Evolutionary conservation across 2,113 vertebrate species (phyloP).

Genomic region (Melospiza georgiana): DNA sequence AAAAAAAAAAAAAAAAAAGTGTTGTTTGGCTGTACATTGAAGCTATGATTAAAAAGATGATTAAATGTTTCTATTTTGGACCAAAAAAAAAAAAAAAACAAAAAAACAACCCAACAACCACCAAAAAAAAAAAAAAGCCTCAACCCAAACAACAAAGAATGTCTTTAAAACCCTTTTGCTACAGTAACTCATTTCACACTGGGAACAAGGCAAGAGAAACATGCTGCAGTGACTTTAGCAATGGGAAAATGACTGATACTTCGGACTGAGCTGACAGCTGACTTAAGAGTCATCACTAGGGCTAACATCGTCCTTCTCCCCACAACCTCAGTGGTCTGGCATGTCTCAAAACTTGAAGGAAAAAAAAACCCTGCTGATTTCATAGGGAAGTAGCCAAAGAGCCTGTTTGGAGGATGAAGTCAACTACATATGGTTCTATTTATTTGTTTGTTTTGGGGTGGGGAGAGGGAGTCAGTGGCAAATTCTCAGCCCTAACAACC

Average conservation of each 20-base stretch:
- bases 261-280: neutral
- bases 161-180: neutral
- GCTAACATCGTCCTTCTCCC: neutral
- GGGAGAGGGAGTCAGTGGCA: constrained; percentile 55
- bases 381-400: constrained; percentile 34
- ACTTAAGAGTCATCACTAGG: neutral
- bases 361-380: constrained; percentile 15
- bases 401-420: constrained; percentile 45
- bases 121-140: neutral
- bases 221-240: neutral
- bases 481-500: constrained; percentile 59
- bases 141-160: neutral
- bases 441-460: constrained; percentile 64
- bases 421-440: constrained; percentile 63
- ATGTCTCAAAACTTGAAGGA: constrained; percentile 10
- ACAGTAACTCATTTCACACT: neutral
- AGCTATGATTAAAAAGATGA: constrained; percentile 17
- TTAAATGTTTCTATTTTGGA: constrained; percentile 22
- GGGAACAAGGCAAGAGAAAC: neutral
- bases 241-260: neutral
- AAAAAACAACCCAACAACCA: neutral
- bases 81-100: neutral
- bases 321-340: constrained; percentile 1
- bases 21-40: neutral
- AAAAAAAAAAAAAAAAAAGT: neutral